Evolutionary conservation across 53 echinoderm and acorn worm species (phyloP), one percentile per base, ranked within the genome.

Genomic region (Mesocentrotus franciscanus): DNA sequence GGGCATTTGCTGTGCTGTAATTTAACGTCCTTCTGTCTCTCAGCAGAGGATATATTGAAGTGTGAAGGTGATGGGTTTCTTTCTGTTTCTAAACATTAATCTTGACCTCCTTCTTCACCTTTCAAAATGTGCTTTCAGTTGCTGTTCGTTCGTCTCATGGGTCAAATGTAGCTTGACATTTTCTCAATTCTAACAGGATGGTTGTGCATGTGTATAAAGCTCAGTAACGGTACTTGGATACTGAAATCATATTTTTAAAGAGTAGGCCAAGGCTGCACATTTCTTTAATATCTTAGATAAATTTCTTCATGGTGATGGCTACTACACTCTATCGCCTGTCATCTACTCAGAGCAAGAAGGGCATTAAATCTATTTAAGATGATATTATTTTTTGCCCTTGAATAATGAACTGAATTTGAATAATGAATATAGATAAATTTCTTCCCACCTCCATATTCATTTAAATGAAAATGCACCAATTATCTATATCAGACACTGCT

Each of bases 21-120:
- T 9, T 74, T 29, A 12, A 74, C 12, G 11, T 14, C 32, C 10
- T 30, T 29, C 74, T 74, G 12, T 24, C 22, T 68, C 24, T 74
- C 11, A 30, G 32, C 9, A 74, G 10, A 74, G 32, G 32, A 74
- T 74, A 9, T 7, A 74, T 74, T 74, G 11, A 74, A 74, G 29
- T 18, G 29, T 30, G 20, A 17, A 81, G 81, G 81, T 81, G 81
- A 42, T 81, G 81, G 81, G 81, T 39, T 81, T 81, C 81, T 42
- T 39, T 42, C 81, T 81, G 4, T 81, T 18, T 78, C 33, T 81
- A 6, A 39, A 81, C 18, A 16, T 81, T 39, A 81, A 39, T 42
- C 42, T 81, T 35, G 81, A 81, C 39, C 39, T 10, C 20, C 1
- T 16, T 20, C 15, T 33, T 81, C 81, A 39, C 9, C 15, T 76